Base-by-base conservation (phyloP, 2,888 invertebrate species). In the Periphyllus acericola region DNA sequence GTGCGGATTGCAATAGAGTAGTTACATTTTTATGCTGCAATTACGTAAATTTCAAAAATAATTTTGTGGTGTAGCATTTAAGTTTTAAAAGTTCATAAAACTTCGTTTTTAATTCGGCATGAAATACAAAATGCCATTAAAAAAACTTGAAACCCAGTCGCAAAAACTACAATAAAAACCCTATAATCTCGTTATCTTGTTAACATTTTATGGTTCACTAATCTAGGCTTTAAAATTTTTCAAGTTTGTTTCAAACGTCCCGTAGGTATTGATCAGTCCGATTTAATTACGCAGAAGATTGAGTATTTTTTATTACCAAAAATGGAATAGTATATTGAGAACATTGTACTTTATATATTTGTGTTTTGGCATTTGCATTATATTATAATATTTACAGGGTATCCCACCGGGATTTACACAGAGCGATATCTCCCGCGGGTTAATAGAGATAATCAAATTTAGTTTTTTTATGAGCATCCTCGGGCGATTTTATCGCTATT, bases 1-100 rank as follows among this genome's bases (percentile, higher is more conserved):
- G 11, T 29, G 68, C 25, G 21, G 60, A 60, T 21, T 25, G 3
- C 9, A 21, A 25, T 8, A 3, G 25, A 6, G 9, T 60, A 60
- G 60, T 60, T 60, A 3, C 60, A 5, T 60, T 68, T 68, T 29
- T 68, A 68, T 68, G 25, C 25, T 68, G 2, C 68, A 68, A 68
- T 68, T 68, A 68, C 8, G n/a, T 68, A 68, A 68, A 68, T 68
- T 68, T n/a, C 68, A 68, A 68, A 68, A 68, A 68, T 68, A 68
- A 68, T 68, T 68, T 68, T n/a, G 68, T 3, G 29, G 14, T 25
- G 29, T 68, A 29, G 11, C 29, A n/a, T 68, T 68, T 68, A 11
- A n/a, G 68, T 68, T 68, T 68, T 0, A 60, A n/a, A 68, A 68
- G 68, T 68, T 68, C 68, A 68, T 68, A 68, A 68, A n/a, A 68